Conservation (phyloP, 2,888 invertebrate species). For the Tryphoninae sp. region DNA sequence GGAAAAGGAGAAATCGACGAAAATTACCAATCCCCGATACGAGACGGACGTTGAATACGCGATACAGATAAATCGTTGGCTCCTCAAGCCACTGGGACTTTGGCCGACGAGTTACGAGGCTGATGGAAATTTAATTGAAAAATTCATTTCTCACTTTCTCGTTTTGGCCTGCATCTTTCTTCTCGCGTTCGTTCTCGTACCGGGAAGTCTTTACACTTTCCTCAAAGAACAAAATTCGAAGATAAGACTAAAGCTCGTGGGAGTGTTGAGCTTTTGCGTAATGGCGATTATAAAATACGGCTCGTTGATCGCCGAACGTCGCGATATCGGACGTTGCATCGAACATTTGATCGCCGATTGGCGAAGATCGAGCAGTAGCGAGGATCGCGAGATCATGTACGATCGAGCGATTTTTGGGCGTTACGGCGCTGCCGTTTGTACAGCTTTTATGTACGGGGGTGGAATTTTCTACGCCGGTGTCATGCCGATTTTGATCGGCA, state of each 20-base stretch:
- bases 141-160: constrained; percentile 1
- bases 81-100: constrained; percentile 58
- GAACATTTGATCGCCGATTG: constrained; percentile 68
- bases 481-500: constrained; percentile 59
- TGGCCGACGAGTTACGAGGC: constrained; percentile 53
- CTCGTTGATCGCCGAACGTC: constrained; percentile 50
- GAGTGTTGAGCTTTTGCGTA: constrained; percentile 69
- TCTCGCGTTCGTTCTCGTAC: constrained; percentile 44
- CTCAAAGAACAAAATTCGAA: constrained; percentile 67
- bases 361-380: constrained; percentile 39
- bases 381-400: constrained; percentile 62
- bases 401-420: constrained; percentile 66
- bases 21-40: constrained; percentile 1
- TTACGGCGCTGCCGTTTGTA: constrained; percentile 59
- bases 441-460: constrained; percentile 67
- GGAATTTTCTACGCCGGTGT: constrained; percentile 65
- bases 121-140: constrained; percentile 9
- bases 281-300: constrained; percentile 72
- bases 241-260: constrained; percentile 66
- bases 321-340: constrained; percentile 66
- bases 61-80: constrained; percentile 60
- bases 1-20: not conserved
- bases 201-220: constrained; percentile 40
- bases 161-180: constrained; percentile 55
- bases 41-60: constrained; percentile 54